These are phyloP conservation scores for Cyprinodon brontotheroides DNA, from an alignment of 2,113 vertebrate species.

Conservation along the genomic window DNA sequence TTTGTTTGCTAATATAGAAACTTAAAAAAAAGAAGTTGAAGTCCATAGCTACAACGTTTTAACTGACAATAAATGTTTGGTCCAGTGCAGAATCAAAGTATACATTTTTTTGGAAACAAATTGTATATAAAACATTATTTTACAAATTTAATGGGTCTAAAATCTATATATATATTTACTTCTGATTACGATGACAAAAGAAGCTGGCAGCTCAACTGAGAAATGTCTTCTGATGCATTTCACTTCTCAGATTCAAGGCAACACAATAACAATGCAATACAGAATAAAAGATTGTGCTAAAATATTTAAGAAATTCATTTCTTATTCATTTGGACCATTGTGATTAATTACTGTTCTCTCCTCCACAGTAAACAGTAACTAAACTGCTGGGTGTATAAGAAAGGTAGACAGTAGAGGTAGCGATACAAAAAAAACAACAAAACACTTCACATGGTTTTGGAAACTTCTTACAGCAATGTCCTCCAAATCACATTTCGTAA, in stretches of 20 bases:
- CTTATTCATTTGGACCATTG: conserved; percentile 36
- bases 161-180: too few relatives aligned
- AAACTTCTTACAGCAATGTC: conserved; percentile 24
- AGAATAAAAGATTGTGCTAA: conserved; percentile 51
- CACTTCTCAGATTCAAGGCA: too few relatives aligned
- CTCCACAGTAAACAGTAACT: conserved; percentile 31
- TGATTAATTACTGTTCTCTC: conserved; percentile 61
- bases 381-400: conserved; percentile 21
- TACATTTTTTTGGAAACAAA: too few relatives aligned
- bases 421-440: conserved; percentile 13
- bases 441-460: conserved; percentile 22
- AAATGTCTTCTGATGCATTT: too few relatives aligned
- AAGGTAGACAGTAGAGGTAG: conserved; percentile 12
- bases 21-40: neutral
- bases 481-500: conserved; percentile 33
- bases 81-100: too few relatives aligned
- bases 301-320: conserved; percentile 67
- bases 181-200: too few relatives aligned
- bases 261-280: conserved; percentile 37
- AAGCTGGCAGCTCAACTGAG: too few relatives aligned
- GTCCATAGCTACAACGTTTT: too few relatives aligned
- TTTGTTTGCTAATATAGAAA: neutral
- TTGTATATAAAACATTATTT: too few relatives aligned
- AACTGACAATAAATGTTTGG: too few relatives aligned
- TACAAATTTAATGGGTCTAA: too few relatives aligned